Base-by-base conservation (phyloP, 2,797 vertebrate species). In the Sarcophilus harrisii region DNA sequence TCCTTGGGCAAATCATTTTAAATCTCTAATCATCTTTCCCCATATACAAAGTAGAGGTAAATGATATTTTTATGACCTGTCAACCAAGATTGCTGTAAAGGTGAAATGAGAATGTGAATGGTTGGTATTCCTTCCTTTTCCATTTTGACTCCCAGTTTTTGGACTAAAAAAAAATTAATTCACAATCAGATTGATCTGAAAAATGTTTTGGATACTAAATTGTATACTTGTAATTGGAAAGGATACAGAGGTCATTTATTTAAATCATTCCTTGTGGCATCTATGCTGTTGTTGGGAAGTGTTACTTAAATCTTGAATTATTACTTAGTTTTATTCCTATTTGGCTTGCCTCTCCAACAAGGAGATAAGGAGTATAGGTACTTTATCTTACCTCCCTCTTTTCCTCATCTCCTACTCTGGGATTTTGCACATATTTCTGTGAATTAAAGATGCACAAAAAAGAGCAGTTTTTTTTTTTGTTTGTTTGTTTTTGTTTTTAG, bases 311-410 rank as follows among this genome's bases (percentile, higher is more conserved):
- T 58, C 90, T 27, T 2, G 1, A 58, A 62, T 21, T 81, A 73
- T 38, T 38, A 24, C n/a, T 81, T 16, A 4, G 0, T 14, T 24
- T 8, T 0, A 0, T 6, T 0, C 52, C 8, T 38, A 89, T 87
- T 5, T 93, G 38, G n/a, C 92, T 16, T 30, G 0, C 49, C 57
- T 96, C 89, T 45, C 52, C 58, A 28, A 12, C 57, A 18, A 0
- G n/a, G 16, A 49, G 5, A 3, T 62, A 52, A 18, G 52, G 30
- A 29, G 2, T 2, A 81, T 2, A 81, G n/a, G n/a, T 81, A 38
- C n/a, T n/a, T 45, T 38, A n/a, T 81, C n/a, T 81, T 24, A 81
- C 66, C n/a, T 45, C n/a, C 21, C 18, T 81, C n/a, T 45, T 45
- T 73, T 4, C n/a, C n/a, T 3, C 66, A 38, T 38, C n/a, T 73